A percentile compares a stretch with the other conserved stretches of the same genome.
phyloP scores from a whole-genome alignment of 2,888 invertebrate genomes.

The Catotricha subobsoleta region DNA sequence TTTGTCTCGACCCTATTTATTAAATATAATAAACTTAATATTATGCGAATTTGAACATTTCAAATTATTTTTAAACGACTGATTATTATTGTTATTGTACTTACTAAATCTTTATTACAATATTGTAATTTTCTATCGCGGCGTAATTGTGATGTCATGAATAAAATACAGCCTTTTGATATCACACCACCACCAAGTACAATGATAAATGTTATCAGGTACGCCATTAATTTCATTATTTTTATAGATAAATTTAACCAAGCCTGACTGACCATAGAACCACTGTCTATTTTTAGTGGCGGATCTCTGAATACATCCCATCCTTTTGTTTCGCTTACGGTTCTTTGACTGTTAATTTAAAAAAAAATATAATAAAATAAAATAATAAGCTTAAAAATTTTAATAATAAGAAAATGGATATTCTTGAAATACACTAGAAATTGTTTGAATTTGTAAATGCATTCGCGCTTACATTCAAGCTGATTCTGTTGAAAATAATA shows the following conservation, averaged over 20 bases:
- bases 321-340: constrained; percentile 75
- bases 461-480: too few species aligned
- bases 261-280: constrained; percentile 74
- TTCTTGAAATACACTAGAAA: too few species aligned
- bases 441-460: too few species aligned
- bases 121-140: constrained; percentile 56
- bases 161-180: constrained; percentile 73
- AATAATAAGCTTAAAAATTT: too few species aligned
- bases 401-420: too few species aligned
- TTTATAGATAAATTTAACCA: constrained; percentile 73
- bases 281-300: constrained; percentile 73
- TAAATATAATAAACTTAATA: not conserved
- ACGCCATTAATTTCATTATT: constrained; percentile 67
- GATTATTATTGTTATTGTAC: constrained; percentile 17
- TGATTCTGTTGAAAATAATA: too few species aligned
- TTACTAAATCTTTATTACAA: constrained; percentile 74
- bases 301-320: constrained; percentile 95
- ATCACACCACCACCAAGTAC: constrained; percentile 73
- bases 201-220: constrained; percentile 65
- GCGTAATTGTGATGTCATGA: constrained; percentile 81
- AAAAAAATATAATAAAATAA: too few species aligned
- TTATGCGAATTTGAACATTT: not conserved
- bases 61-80: not conserved
- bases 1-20: constrained; percentile 57
- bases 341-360: constrained; percentile 47